phyloP scores from a whole-genome alignment of 1,140 invertebrate species.

The Cydia pomonella region DNA sequence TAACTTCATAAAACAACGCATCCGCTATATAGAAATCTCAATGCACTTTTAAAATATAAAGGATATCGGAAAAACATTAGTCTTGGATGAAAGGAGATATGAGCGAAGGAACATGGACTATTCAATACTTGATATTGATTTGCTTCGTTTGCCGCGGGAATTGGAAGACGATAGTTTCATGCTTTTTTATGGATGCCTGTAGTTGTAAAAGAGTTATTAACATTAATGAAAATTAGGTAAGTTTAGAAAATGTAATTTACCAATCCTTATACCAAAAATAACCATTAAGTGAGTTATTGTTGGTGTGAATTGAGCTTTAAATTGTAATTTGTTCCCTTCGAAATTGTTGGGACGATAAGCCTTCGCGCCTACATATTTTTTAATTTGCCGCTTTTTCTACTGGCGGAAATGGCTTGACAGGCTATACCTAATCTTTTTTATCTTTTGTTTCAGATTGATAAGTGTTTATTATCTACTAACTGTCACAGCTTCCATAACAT shows the following conservation, averaged over 20 bases:
- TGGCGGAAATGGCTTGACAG: no score
- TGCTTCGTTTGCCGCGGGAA: neutral
- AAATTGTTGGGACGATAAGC: no score
- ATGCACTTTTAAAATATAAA: constrained; percentile 59
- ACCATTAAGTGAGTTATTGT: no score
- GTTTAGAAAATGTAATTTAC: no score
- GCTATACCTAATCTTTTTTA: no score
- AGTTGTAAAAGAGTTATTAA: neutral
- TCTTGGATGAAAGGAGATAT: constrained; percentile 56
- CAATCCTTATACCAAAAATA: no score
- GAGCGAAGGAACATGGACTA: constrained; percentile 52
- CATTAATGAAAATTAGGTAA: neutral
- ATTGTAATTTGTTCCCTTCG: no score
- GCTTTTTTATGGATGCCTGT: neutral
- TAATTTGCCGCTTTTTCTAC: no score
- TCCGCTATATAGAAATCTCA: constrained; percentile 52
- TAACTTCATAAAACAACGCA: constrained; percentile 49
- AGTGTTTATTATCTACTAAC: constrained; percentile 16
- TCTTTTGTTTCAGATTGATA: constrained; percentile 18
- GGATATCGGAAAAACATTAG: constrained; percentile 70
- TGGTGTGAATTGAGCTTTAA: no score
- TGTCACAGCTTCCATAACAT: neutral
- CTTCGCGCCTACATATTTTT: no score
- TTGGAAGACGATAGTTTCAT: neutral
- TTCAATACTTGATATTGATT: constrained; percentile 41